Evolutionary conservation across 2,888 invertebrate species (phyloP), one percentile per base, ranked within the genome.

Genomic region (Griposia aprilina): DNA sequence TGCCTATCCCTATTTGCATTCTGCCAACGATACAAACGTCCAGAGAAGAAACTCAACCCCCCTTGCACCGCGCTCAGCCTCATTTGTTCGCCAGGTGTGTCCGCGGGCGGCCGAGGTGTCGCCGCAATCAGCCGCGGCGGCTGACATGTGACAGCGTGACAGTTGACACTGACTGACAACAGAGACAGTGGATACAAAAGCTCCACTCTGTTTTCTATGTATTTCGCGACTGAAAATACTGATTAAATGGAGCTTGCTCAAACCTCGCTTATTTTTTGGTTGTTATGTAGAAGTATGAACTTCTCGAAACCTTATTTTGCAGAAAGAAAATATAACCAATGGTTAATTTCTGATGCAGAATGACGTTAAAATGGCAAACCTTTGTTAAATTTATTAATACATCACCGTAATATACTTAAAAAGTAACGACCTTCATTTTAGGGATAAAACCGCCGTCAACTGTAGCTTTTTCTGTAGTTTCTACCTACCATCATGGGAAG

Each of bases 81-180:
- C 84, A 66, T 85, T 85, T 74, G 80, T 72, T 68, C 59, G 57
- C 70, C 88, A 88, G 88, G 88, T 88, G 88, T 77, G 89, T 90
- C 92, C 92, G 91, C 92, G 90, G 91, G 93, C 92, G 91, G 81
- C 88, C 88, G 84, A 88, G 89, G 86, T 90, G 92, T 90, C 93
- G 93, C 94, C 94, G 93, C 95, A 95, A 96, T 96, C 96, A 94
- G 94, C 95, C 95, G 94, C 92, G 91, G 89, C 93, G 91, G 89
- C 91, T 94, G 95, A 94, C 94, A 91, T 83, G 90, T 93, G 94
- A 92, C 94, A 92, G 78, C 71, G 87, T 92, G 94, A 93, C 95
- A 92, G 86, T 88, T 94, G 94, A 93, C 95, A 92, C 90, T 90
- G 87, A 89, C 75, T 79, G 69, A 81, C 89, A 86, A 23, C 23